Evolutionary conservation across 2,113 vertebrate genomes (phyloP).

Genomic region (Uria lomvia): DNA sequence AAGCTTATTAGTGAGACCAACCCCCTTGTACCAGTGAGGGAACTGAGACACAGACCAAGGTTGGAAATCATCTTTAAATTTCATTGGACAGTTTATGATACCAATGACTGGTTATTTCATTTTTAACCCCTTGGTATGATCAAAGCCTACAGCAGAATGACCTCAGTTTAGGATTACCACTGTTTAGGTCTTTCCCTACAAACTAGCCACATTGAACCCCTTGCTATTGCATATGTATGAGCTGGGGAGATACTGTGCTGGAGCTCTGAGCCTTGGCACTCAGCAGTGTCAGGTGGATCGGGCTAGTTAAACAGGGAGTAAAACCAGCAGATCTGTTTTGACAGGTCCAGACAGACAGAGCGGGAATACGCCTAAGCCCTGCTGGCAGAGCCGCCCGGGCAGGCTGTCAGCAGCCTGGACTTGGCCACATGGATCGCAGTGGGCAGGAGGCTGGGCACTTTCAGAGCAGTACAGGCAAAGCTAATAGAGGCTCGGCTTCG

Average conservation of each 20-base stretch:
- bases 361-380: background rate
- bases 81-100: background rate
- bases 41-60: background rate
- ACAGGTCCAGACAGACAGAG: background rate
- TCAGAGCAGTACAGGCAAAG: background rate
- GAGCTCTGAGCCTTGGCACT: background rate
- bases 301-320: background rate
- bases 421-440: rapidly evolving
- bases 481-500: background rate
- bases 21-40: background rate
- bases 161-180: background rate
- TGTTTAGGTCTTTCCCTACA: background rate
- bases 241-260: background rate
- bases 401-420: background rate
- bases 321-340: background rate
- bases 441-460: background rate
- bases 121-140: background rate
- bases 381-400: background rate
- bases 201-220: background rate
- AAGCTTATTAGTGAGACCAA: background rate
- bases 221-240: background rate
- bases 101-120: background rate
- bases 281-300: background rate
- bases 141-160: background rate
- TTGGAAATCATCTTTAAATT: background rate